Percentiles rank a stretch among this genome's conserved stretches.
Conservation (phyloP, 2,888 invertebrate genomes). For the Hydroisotoma schaefferi region DNA sequence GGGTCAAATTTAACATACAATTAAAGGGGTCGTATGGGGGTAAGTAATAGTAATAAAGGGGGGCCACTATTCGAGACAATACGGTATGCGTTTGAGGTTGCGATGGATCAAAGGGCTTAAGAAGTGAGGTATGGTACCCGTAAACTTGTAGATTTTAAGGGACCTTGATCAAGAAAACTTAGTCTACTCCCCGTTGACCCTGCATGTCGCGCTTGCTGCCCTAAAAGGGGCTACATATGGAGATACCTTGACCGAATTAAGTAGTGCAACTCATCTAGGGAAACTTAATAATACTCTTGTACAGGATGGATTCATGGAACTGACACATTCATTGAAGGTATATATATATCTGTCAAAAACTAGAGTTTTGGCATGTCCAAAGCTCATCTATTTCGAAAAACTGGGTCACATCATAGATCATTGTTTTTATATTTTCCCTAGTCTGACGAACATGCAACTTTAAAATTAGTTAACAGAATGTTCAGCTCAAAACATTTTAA, state of each 20-base stretch:
- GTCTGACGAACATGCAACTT: conserved; percentile 11
- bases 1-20: too few species aligned
- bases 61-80: too few species aligned
- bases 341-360: not conserved
- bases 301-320: conserved; percentile 9
- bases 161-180: conserved; percentile 15
- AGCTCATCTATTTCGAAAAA: too few species aligned
- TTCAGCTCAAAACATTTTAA: conserved; percentile 15
- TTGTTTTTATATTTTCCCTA: not conserved
- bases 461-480: conserved; percentile 24
- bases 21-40: too few species aligned
- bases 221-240: conserved; percentile 12
- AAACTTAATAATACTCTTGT: conserved; percentile 19
- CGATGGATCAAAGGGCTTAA: too few species aligned
- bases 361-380: too few species aligned
- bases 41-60: too few species aligned
- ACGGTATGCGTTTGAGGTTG: too few species aligned
- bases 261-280: not conserved
- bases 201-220: conserved; percentile 14
- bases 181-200: conserved; percentile 20
- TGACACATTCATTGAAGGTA: conserved; percentile 6
- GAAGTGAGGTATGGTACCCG: too few species aligned
- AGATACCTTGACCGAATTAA: conserved; percentile 11
- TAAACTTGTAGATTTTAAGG: conserved; percentile 10
- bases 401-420: not conserved